These are phyloP conservation scores for Parapsyche elsis DNA, from an alignment of 1,140 invertebrate species.

Conservation along the genomic window DNA sequence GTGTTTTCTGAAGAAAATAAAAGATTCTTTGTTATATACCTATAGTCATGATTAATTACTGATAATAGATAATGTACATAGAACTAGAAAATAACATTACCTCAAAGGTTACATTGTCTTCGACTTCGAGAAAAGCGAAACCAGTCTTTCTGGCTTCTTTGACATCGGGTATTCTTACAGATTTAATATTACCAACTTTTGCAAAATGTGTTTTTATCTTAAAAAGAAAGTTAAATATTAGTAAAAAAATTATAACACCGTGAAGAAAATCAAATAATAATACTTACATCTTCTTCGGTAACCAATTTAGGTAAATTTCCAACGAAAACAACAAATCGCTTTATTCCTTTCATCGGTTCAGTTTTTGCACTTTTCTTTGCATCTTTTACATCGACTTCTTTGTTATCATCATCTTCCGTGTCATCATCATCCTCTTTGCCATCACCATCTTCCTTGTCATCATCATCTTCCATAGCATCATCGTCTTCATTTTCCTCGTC, in stretches of 20 bases:
- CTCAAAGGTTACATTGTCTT: slow-evolving; percentile 62
- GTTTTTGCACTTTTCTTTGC: slow-evolving; percentile 41
- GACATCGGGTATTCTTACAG: slow-evolving; percentile 62
- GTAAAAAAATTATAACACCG: neutral
- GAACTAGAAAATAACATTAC: slow-evolving; percentile 48
- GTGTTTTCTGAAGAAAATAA: slow-evolving; percentile 63
- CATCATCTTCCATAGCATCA: slow-evolving; percentile 29
- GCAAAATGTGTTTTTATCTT: slow-evolving; percentile 66
- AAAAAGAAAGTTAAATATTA: slow-evolving; percentile 24
- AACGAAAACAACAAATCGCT: slow-evolving; percentile 66
- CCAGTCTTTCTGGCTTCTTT: slow-evolving; percentile 60
- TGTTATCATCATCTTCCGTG: slow-evolving; percentile 27
- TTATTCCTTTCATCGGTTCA: slow-evolving; percentile 46
- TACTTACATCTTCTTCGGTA: slow-evolving; percentile 57
- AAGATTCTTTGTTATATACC: too few relatives aligned
- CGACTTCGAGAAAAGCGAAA: slow-evolving; percentile 65
- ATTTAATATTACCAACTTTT: slow-evolving; percentile 61
- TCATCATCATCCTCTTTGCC: slow-evolving; percentile 27
- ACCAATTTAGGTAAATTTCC: slow-evolving; percentile 64
- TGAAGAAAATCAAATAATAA: neutral
- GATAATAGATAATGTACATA: too few relatives aligned
- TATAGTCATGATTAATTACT: too few relatives aligned
- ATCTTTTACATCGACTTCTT: slow-evolving; percentile 31
- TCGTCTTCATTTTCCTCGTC: slow-evolving; percentile 49
- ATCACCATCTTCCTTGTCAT: slow-evolving; percentile 44